Evolutionary conservation across 1,140 invertebrate species (phyloP).

Genomic region (Pomacea maculata): DNA sequence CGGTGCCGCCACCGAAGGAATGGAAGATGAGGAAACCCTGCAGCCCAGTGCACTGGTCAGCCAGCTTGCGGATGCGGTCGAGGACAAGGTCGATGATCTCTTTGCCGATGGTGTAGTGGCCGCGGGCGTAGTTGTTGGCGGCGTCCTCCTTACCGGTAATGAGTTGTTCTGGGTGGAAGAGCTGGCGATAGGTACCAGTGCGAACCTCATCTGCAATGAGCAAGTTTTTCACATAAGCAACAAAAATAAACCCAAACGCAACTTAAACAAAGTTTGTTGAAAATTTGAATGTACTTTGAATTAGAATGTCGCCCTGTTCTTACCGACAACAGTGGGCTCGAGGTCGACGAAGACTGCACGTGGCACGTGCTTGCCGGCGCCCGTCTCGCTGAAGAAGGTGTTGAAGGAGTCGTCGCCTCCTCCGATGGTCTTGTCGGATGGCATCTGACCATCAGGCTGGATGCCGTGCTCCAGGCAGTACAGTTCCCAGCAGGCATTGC

Average conservation of each 20-base stretch:
- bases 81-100: slow-evolving; percentile 75
- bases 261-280: no score
- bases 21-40: slow-evolving; percentile 87
- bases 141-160: slow-evolving; percentile 74
- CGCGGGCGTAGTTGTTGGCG: no score
- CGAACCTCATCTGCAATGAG: slow-evolving; percentile 69
- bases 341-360: slow-evolving; percentile 83
- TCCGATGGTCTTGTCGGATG: slow-evolving; percentile 57
- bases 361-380: slow-evolving; percentile 79
- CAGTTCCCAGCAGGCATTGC: slow-evolving; percentile 72
- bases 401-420: slow-evolving; percentile 85
- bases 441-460: slow-evolving; percentile 80
- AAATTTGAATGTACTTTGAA: no score
- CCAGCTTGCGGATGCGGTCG: slow-evolving; percentile 34
- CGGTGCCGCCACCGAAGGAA: slow-evolving; percentile 72
- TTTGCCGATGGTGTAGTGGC: slow-evolving; percentile 67
- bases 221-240: slow-evolving; percentile 9
- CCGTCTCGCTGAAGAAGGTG: slow-evolving; percentile 90
- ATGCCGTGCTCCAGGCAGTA: slow-evolving; percentile 91
- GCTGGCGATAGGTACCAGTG: slow-evolving; percentile 71
- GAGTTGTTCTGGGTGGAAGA: slow-evolving; percentile 72
- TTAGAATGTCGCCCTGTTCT: slow-evolving; percentile 5
- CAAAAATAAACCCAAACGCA: no score
- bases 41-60: slow-evolving; percentile 68
- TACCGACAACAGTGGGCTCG: slow-evolving; percentile 80